These are phyloP conservation scores for Tribolium freemani DNA, from an alignment of 2,888 invertebrate species.

Conservation along the genomic window DNA sequence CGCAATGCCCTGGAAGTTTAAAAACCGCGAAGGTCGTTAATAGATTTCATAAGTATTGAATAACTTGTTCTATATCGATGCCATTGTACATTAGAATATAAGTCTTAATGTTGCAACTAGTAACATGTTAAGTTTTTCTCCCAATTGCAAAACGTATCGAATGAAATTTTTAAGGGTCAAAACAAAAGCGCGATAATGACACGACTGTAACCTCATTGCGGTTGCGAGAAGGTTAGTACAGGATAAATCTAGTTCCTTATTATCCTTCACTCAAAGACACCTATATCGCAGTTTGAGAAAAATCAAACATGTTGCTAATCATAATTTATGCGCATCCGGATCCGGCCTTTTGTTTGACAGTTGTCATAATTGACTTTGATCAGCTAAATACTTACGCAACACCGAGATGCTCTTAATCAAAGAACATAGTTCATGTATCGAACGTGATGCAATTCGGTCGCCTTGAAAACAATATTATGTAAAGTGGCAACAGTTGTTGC, in stretches of 20 bases:
- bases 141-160: constrained; percentile 6
- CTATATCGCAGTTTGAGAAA: background rate
- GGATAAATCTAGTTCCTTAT: constrained; percentile 32
- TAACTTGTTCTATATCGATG: constrained; percentile 55
- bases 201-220: constrained; percentile 24
- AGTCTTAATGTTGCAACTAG: constrained; percentile 46
- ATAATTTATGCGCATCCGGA: background rate
- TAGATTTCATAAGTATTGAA: constrained; percentile 55
- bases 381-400: background rate
- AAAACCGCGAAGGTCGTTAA: constrained; percentile 56
- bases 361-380: background rate
- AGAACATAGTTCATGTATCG: constrained; percentile 13
- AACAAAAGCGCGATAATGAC: background rate
- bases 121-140: constrained; percentile 24
- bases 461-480: constrained; percentile 6
- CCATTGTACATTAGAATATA: constrained; percentile 50
- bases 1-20: constrained; percentile 58
- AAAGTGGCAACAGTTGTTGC: background rate
- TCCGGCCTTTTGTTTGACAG: background rate
- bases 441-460: constrained; percentile 8
- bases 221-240: constrained; percentile 37
- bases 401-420: constrained; percentile 4
- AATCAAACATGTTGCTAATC: background rate
- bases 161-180: background rate
- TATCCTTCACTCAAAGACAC: constrained; percentile 30